Conservation (phyloP, 2,113 vertebrate species). For the Cricetomys ansorgei region DNA sequence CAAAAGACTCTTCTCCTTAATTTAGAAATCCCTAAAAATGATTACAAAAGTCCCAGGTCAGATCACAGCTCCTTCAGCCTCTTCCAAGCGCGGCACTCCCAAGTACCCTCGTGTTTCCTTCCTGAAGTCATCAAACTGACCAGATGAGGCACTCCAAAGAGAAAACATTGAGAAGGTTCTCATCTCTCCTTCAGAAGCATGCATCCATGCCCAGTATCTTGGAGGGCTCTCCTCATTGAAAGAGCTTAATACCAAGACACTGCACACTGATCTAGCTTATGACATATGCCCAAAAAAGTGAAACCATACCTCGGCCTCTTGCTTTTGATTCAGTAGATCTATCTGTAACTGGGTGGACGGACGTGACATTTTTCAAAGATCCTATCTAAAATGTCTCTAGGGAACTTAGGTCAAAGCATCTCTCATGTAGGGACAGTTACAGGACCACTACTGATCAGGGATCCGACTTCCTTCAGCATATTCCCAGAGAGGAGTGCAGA, state of each 20-base stretch:
- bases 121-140: background rate
- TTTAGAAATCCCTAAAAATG: background rate
- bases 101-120: background rate
- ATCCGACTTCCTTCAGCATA: background rate
- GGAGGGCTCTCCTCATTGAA: background rate
- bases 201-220: background rate
- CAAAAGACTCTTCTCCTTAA: background rate
- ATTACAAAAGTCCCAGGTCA: background rate
- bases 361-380: background rate
- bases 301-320: background rate
- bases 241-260: background rate
- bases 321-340: background rate
- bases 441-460: background rate
- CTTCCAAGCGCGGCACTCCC: background rate
- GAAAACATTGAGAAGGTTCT: background rate
- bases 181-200: slow-evolving; percentile 9
- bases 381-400: background rate
- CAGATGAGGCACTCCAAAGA: background rate
- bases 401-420: background rate
- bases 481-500: background rate
- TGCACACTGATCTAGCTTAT: background rate
- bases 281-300: background rate
- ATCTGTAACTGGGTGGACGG: background rate
- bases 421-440: background rate
- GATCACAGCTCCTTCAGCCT: background rate